Evolutionary conservation across 2,113 vertebrate genomes (phyloP).

Genomic region (Rynchops niger): DNA sequence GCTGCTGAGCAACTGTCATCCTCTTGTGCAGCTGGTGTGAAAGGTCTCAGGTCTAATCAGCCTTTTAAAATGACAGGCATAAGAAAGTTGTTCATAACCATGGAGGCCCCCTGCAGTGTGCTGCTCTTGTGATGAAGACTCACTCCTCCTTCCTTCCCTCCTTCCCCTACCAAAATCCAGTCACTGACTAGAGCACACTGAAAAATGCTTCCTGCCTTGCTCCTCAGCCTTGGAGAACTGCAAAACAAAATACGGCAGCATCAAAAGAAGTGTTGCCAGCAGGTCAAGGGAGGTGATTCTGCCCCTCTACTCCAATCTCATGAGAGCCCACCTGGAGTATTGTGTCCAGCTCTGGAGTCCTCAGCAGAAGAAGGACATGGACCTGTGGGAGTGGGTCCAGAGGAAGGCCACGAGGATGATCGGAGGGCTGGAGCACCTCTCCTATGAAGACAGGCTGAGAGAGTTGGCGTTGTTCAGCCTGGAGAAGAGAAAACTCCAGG

Average conservation of each 20-base stretch:
- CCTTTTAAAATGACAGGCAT: neutral
- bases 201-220: accelerated
- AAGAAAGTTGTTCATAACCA: neutral
- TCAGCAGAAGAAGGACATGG: neutral
- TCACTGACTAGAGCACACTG: neutral
- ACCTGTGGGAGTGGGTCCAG: neutral
- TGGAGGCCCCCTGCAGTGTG: neutral
- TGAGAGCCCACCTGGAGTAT: neutral
- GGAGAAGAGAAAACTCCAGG: neutral
- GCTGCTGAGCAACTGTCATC: conserved; percentile 57
- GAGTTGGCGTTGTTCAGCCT: neutral
- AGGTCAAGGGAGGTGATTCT: neutral
- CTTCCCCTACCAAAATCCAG: neutral
- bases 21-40: conserved; percentile 38
- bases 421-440: neutral
- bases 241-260: neutral
- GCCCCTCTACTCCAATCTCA: neutral
- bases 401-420: neutral
- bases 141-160: neutral
- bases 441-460: neutral
- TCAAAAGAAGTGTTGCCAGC: neutral
- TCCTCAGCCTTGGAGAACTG: neutral
- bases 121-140: neutral
- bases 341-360: neutral
- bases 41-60: neutral